A percentile compares a stretch with the other conserved stretches of the same genome.
Evolutionary conservation across 2,113 vertebrate genomes (phyloP).

Genomic region (Ageneiosus marmoratus): DNA sequence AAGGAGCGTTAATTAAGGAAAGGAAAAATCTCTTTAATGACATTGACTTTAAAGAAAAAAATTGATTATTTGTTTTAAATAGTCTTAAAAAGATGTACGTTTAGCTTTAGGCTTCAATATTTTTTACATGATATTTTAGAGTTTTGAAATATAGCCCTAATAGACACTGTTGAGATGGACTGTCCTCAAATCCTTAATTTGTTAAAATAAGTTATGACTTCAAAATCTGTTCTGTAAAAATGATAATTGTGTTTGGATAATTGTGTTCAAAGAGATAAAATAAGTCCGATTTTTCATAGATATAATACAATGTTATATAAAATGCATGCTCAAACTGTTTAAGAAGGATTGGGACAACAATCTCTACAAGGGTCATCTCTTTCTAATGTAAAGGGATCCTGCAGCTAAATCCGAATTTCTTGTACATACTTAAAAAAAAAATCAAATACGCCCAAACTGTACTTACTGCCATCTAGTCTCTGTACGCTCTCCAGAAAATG

Average conservation of each 20-base stretch:
- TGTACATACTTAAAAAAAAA: constrained; percentile 86
- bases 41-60: constrained; percentile 52
- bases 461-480: constrained; percentile 84
- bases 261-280: constrained; percentile 61
- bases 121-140: constrained; percentile 75
- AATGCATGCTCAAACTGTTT: constrained; percentile 73
- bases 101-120: constrained; percentile 75
- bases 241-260: constrained; percentile 57
- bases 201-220: constrained; percentile 63
- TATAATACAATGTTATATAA: constrained; percentile 70
- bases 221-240: constrained; percentile 66
- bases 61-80: constrained; percentile 79
- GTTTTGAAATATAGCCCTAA: constrained; percentile 99
- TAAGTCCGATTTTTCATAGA: constrained; percentile 63
- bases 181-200: constrained; percentile 82
- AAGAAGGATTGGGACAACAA: constrained; percentile 80
- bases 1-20: constrained; percentile 67
- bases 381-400: constrained; percentile 88
- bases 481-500: constrained; percentile 93
- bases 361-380: constrained; percentile 83
- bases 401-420: constrained; percentile 86
- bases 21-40: constrained; percentile 65
- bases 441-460: constrained; percentile 73
- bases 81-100: constrained; percentile 78
- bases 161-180: constrained; percentile 91